Percentiles rank a stretch among this genome's conserved stretches.
Conservation (phyloP, 2,888 invertebrate genomes). For the Brenthis ino region DNA sequence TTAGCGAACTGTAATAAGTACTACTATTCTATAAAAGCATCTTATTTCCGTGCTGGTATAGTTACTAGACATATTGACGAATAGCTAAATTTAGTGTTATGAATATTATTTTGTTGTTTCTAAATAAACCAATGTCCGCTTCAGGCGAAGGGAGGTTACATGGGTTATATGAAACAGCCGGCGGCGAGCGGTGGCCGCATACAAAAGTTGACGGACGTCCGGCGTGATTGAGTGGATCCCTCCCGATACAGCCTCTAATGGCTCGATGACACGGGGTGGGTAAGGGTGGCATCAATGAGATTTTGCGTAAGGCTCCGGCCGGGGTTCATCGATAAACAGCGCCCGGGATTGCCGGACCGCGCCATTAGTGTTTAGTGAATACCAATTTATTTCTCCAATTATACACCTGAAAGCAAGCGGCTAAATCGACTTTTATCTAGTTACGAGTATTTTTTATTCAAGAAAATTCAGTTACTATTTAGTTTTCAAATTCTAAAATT, state of each 20-base stretch:
- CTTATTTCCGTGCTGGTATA: background rate
- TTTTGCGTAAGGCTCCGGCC: constrained; percentile 54
- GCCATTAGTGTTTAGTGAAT: constrained; percentile 51
- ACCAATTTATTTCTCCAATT: constrained; percentile 22
- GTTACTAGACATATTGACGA: background rate
- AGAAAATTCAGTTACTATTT: no score
- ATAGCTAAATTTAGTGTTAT: constrained; percentile 6
- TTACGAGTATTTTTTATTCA: background rate
- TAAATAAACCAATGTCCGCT: constrained; percentile 54
- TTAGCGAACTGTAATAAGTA: background rate
- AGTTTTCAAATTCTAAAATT: no score
- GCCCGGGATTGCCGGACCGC: constrained; percentile 59
- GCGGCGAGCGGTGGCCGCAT: constrained; percentile 51
- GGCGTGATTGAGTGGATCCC: constrained; percentile 68
- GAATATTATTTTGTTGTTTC: constrained; percentile 38
- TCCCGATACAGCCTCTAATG: constrained; percentile 71
- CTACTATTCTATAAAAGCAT: background rate
- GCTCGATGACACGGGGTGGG: constrained; percentile 52
- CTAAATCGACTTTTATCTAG: background rate
- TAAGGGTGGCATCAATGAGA: constrained; percentile 49
- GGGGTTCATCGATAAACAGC: constrained; percentile 56
- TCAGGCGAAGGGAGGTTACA: constrained; percentile 44
- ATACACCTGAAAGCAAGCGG: constrained; percentile 5
- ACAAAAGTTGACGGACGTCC: constrained; percentile 73
- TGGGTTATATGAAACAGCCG: constrained; percentile 58